phyloP scores from a whole-genome alignment of 2,113 vertebrate species.

The Narcine bancroftii region DNA sequence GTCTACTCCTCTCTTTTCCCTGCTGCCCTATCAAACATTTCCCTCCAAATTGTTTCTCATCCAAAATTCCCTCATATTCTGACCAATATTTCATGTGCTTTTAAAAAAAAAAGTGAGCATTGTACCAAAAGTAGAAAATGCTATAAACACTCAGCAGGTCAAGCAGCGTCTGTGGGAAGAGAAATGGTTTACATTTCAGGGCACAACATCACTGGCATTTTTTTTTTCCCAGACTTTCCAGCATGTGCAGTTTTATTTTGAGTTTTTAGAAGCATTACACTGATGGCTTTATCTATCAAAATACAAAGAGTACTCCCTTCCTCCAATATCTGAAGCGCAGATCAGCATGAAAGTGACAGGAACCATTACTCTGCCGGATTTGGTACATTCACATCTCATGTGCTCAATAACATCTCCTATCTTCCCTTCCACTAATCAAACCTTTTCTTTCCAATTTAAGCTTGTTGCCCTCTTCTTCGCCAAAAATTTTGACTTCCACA shows the following conservation, averaged over 20 bases:
- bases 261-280: neutral
- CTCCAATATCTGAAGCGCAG: neutral
- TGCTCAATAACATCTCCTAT: neutral
- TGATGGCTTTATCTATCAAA: neutral
- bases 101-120: no score
- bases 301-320: neutral
- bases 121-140: neutral
- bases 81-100: neutral
- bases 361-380: neutral
- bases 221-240: no score
- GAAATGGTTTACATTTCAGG: no score
- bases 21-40: neutral
- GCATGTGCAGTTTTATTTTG: neutral
- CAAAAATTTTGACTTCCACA: neutral
- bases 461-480: neutral
- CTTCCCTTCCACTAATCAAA: neutral
- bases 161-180: no score
- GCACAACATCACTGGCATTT: no score
- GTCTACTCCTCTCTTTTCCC: neutral
- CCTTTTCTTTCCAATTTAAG: neutral
- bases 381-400: neutral
- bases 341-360: neutral
- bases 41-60: neutral
- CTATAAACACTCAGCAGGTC: no score
- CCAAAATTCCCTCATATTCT: neutral